phyloP scores from a whole-genome alignment of 2,888 invertebrate species.

The Phalangium opilio region DNA sequence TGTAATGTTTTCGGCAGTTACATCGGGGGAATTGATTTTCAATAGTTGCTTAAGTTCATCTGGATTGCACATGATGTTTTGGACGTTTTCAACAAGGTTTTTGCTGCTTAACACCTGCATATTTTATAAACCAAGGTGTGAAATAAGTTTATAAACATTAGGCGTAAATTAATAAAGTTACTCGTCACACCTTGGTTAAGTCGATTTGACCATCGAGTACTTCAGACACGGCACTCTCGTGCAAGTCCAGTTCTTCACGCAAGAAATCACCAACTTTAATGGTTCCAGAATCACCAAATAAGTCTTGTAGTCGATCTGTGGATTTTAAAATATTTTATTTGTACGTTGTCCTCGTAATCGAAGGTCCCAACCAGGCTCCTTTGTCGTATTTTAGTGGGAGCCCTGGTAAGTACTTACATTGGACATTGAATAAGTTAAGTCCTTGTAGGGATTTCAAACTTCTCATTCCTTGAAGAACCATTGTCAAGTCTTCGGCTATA shows the following conservation, averaged over 20 bases:
- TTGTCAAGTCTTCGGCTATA: conserved; percentile 7
- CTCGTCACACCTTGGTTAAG: neutral
- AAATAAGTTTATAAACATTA: no score
- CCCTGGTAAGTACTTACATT: no score
- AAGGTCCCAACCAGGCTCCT: no score
- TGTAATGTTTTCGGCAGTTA: neutral
- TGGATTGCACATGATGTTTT: conserved; percentile 1
- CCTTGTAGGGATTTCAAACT: conserved; percentile 11
- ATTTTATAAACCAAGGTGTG: no score
- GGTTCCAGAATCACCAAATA: neutral
- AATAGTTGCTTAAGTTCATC: neutral
- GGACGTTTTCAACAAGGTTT: no score
- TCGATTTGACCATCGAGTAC: neutral
- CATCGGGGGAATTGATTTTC: neutral
- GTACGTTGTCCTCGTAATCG: no score
- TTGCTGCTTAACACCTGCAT: no score
- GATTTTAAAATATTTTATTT: neutral
- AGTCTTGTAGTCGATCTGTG: neutral
- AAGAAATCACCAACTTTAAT: neutral
- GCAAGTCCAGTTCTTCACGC: neutral
- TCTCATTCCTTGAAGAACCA: conserved; percentile 10
- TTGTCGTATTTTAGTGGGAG: no score
- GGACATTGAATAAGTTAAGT: conserved; percentile 2
- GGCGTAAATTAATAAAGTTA: no score
- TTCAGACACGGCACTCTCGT: neutral